Percentiles rank a stretch among this genome's conserved stretches.
These are phyloP conservation scores for Sinosuthora webbiana DNA, from an alignment of 2,113 vertebrate genomes.

Conservation along the genomic window DNA sequence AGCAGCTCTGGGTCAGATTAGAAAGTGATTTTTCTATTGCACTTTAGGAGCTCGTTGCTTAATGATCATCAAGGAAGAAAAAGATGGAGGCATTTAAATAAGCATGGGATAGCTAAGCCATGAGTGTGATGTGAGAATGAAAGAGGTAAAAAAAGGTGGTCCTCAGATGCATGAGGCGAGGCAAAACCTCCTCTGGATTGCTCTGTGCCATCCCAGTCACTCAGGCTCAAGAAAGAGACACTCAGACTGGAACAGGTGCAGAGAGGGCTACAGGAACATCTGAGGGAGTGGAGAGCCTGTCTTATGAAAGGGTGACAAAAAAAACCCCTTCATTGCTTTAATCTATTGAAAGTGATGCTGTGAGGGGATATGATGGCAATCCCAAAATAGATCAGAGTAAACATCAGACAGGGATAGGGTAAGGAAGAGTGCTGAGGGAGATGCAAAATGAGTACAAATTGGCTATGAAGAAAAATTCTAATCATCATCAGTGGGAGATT, in stretches of 20 bases:
- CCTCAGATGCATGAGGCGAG: not conserved
- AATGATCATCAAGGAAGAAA: not conserved
- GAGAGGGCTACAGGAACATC: not conserved
- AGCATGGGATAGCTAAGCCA: not conserved
- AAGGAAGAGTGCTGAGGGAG: not conserved
- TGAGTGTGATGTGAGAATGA: not conserved
- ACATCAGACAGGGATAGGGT: not conserved
- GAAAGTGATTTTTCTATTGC: not conserved
- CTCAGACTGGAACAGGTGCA: conserved; percentile 27
- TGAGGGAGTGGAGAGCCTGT: not conserved
- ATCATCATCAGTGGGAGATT: not conserved
- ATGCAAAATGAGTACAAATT: not conserved
- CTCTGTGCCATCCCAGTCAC: not conserved
- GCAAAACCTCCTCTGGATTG: not conserved
- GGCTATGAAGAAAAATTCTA: not conserved
- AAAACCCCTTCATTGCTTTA: conserved; percentile 27
- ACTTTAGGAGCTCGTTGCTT: not conserved
- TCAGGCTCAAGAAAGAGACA: not conserved
- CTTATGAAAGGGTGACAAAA: conserved; percentile 23
- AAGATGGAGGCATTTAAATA: not conserved
- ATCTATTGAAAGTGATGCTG: conserved; percentile 4
- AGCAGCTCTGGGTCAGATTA: not conserved
- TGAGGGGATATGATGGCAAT: not conserved
- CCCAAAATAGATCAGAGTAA: conserved; percentile 44
- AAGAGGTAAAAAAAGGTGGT: not conserved